phyloP scores from a whole-genome alignment of 2,797 vertebrate species.

The Distichodus sexfasciatus region DNA sequence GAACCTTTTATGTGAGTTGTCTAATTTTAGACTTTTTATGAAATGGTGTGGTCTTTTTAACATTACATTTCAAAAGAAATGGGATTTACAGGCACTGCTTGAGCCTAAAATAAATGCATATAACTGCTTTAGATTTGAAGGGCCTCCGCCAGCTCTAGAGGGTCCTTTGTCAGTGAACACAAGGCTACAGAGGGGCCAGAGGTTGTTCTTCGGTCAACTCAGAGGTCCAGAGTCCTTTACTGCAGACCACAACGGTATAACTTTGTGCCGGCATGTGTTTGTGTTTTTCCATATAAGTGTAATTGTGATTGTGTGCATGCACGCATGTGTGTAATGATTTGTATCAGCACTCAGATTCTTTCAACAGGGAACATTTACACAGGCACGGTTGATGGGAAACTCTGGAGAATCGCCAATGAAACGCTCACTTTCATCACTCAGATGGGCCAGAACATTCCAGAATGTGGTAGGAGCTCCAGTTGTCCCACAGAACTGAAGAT shows the following conservation, averaged over 20 bases:
- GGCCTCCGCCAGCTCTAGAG: conserved; percentile 65
- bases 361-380: conserved; percentile 72
- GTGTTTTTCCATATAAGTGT: conserved; percentile 2
- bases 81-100: too few species aligned
- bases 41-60: too few species aligned
- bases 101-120: too few species aligned
- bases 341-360: neutral
- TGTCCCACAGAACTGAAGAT: neutral
- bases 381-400: conserved; percentile 74
- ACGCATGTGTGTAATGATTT: neutral
- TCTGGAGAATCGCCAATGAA: conserved; percentile 72
- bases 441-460: conserved; percentile 69
- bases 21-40: too few species aligned
- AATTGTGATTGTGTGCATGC: neutral
- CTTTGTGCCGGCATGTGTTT: too few species aligned
- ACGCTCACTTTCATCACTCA: conserved; percentile 71
- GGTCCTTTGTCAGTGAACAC: conserved; percentile 69
- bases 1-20: conserved; percentile 60
- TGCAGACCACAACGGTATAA: conserved; percentile 66
- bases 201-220: conserved; percentile 66
- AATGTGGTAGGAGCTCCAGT: conserved; percentile 63
- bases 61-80: neutral
- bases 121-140: conserved; percentile 62
- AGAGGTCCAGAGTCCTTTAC: conserved; percentile 72
- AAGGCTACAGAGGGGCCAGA: conserved; percentile 65